Evolutionary conservation across 2,113 vertebrate species (phyloP).

Genomic region (Percopsis transmontana): DNA sequence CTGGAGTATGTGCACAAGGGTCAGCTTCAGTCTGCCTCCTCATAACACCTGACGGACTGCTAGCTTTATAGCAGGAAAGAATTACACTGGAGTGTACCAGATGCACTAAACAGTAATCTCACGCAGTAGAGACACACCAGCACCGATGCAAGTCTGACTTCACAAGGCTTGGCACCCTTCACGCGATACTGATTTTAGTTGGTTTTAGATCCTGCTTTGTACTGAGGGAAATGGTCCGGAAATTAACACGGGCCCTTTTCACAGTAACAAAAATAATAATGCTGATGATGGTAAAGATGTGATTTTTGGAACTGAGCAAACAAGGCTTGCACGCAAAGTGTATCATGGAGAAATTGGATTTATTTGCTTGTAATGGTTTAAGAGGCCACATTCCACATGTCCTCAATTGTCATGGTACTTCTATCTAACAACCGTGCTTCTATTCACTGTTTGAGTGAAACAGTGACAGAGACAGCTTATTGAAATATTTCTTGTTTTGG

Average conservation of each 20-base stretch:
- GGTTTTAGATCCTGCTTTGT: too few species aligned
- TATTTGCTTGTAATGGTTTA: slow-evolving; percentile 22
- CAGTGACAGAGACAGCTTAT: background rate
- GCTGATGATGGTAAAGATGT: background rate
- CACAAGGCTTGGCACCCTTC: background rate
- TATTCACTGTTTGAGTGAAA: background rate
- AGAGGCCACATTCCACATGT: rapidly evolving
- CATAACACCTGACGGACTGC: slow-evolving; percentile 54
- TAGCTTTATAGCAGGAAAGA: slow-evolving; percentile 4
- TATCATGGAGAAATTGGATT: slow-evolving; percentile 20
- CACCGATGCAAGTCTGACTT: background rate
- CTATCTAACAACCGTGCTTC: slow-evolving; percentile 3
- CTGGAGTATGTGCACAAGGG: slow-evolving; percentile 94
- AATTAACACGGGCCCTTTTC: too few species aligned
- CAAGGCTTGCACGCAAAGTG: slow-evolving; percentile 12
- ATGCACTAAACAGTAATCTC: background rate
- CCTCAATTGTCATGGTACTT: background rate
- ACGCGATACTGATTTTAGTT: too few species aligned
- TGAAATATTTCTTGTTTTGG: background rate
- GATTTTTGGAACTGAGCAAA: slow-evolving; percentile 1
- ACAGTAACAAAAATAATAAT: background rate
- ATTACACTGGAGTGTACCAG: slow-evolving; percentile 23
- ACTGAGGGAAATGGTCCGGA: too few species aligned
- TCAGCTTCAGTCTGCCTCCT: slow-evolving; percentile 83
- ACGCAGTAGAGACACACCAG: background rate